Percentiles rank a stretch among this genome's conserved stretches.
Conservation (phyloP, 2,113 vertebrate genomes). For the Malaclemys terrapin region DNA sequence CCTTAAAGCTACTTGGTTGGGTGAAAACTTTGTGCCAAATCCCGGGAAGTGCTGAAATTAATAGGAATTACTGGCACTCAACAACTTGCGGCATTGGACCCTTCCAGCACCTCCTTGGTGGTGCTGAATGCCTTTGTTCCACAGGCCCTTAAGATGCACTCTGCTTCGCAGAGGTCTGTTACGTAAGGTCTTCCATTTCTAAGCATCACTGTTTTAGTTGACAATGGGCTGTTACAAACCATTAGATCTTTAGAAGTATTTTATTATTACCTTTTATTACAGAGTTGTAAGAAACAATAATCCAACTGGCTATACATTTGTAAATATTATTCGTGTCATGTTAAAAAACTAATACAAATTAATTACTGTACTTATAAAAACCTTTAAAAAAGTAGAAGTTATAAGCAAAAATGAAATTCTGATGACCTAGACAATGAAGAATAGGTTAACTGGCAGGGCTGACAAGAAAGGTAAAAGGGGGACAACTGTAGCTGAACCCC, state of each 20-base stretch:
- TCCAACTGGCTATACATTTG: neutral
- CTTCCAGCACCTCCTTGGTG: neutral
- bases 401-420: neutral
- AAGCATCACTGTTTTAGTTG: neutral
- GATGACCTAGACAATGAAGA: neutral
- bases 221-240: neutral
- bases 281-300: neutral
- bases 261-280: neutral
- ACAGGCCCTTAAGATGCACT: neutral
- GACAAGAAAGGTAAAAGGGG: neutral
- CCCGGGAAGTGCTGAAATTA: fast-evolving
- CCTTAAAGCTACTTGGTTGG: neutral
- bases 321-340: neutral
- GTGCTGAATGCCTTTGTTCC: neutral
- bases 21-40: fast-evolving
- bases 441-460: neutral
- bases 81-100: neutral
- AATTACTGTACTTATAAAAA: neutral
- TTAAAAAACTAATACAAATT: neutral
- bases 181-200: neutral
- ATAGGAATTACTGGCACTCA: fast-evolving
- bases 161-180: neutral
- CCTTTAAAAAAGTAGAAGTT: neutral
- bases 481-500: neutral
- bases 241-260: neutral